Evolutionary conservation across 2,888 invertebrate genomes (phyloP).

Genomic region (Flabesymbios commensalis): DNA sequence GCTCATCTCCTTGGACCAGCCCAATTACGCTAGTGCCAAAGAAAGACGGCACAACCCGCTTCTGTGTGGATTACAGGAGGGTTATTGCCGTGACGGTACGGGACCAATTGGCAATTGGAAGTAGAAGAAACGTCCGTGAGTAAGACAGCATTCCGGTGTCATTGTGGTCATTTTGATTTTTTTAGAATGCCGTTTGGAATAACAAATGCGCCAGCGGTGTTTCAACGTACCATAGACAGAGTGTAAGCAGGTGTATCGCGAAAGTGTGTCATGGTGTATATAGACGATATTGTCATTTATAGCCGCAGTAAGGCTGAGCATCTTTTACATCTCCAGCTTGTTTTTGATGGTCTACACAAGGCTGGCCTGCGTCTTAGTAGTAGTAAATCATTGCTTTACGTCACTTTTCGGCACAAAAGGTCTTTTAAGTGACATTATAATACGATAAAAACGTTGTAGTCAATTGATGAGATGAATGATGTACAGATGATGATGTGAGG

Average conservation of each 20-base stretch:
- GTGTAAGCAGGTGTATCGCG: neutral
- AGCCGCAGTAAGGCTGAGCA: neutral
- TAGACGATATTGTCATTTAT: neutral
- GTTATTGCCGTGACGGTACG: constrained; percentile 10
- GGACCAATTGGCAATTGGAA: constrained; percentile 7
- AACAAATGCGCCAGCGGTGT: constrained; percentile 10
- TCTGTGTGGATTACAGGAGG: constrained; percentile 19
- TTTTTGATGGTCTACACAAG: neutral
- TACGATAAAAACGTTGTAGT: no score
- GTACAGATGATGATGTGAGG: no score
- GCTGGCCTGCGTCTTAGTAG: neutral
- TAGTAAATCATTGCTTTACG: no score
- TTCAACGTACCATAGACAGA: constrained; percentile 10
- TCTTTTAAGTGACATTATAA: no score
- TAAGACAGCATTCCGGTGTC: constrained; percentile 19
- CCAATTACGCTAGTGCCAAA: constrained; percentile 15
- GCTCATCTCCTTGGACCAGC: constrained; percentile 5
- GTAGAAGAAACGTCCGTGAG: neutral
- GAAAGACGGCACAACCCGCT: constrained; percentile 15
- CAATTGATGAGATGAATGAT: no score
- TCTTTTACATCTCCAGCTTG: neutral
- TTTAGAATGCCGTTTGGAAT: constrained; percentile 10
- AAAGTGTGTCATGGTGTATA: neutral
- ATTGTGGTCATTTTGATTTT: constrained; percentile 13
- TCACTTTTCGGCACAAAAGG: no score